Conservation (phyloP, 2,113 vertebrate species). For the Oreotrochilus melanogaster region DNA sequence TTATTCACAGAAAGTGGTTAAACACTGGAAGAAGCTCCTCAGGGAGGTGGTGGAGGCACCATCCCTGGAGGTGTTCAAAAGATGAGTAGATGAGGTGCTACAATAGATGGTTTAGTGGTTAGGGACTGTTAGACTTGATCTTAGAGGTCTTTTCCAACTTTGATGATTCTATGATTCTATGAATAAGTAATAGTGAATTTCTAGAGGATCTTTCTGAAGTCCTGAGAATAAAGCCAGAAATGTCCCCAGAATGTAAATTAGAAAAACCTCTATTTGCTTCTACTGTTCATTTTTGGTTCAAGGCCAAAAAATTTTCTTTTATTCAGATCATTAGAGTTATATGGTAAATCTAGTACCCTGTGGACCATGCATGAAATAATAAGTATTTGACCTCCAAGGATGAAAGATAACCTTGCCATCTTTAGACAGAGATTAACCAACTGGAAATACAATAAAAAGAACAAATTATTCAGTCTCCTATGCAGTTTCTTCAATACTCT, state of each 20-base stretch:
- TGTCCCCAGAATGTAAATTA: not conserved
- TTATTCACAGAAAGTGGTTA: too few relatives aligned
- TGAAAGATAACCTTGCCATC: conserved; percentile 3
- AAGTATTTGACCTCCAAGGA: conserved; percentile 8
- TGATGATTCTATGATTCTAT: too few relatives aligned
- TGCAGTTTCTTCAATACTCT: not conserved
- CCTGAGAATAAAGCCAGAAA: not conserved
- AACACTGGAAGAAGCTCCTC: too few relatives aligned
- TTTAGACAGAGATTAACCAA: not conserved
- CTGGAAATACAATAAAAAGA: not conserved
- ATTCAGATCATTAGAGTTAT: not conserved
- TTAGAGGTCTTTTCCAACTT: too few relatives aligned
- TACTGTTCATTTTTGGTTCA: not conserved
- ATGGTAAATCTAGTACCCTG: not conserved
- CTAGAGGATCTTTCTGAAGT: not conserved
- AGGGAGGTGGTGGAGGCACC: too few relatives aligned
- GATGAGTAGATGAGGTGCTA: too few relatives aligned
- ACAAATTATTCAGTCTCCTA: not conserved
- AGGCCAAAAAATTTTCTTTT: not conserved
- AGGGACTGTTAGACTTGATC: too few relatives aligned
- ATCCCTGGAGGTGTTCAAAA: too few relatives aligned
- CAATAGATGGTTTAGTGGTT: too few relatives aligned
- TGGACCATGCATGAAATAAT: not conserved
- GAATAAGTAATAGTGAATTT: not conserved
- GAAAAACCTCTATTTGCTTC: not conserved